Conservation (phyloP, 2,797 vertebrate species). For the Pogonophryne albipinna region DNA sequence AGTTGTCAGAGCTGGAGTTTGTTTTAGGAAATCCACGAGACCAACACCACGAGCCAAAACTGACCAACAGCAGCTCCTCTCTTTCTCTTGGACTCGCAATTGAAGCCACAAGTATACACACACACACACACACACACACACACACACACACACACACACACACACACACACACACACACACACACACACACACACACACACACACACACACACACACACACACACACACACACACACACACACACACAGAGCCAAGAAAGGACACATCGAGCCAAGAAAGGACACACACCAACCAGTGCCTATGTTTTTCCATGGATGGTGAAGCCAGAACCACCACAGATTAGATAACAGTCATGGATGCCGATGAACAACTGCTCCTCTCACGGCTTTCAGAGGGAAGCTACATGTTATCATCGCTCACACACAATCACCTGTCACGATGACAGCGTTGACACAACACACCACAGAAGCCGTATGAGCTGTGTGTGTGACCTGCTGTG, state of each 20-base stretch:
- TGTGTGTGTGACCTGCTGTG: constrained; percentile 41
- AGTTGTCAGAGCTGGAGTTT: constrained; percentile 30
- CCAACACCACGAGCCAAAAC: constrained; percentile 11
- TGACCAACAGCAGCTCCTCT: constrained; percentile 30
- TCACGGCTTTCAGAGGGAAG: constrained; percentile 12
- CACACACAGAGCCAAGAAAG: neutral
- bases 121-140: constrained; percentile 13
- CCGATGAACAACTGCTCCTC: constrained; percentile 43
- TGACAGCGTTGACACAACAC: constrained; percentile 19
- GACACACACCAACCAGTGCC: constrained; percentile 5
- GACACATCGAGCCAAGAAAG: no score
- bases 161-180: constrained; percentile 1
- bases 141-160: constrained; percentile 7
- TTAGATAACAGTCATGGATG: constrained; percentile 45
- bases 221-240: neutral
- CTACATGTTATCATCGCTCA: neutral
- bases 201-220: constrained; percentile 8
- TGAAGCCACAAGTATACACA: constrained; percentile 11
- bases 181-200: constrained; percentile 2
- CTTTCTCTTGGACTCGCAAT: constrained; percentile 31
- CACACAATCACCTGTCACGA: neutral
- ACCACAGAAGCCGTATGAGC: neutral
- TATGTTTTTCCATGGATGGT: constrained; percentile 32
- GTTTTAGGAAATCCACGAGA: constrained; percentile 46
- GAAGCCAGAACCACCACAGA: constrained; percentile 39